Evolutionary conservation across 2,888 invertebrate genomes (phyloP), one percentile per base, ranked within the genome.

Genomic region (Drosophila suboccidentalis): DNA sequence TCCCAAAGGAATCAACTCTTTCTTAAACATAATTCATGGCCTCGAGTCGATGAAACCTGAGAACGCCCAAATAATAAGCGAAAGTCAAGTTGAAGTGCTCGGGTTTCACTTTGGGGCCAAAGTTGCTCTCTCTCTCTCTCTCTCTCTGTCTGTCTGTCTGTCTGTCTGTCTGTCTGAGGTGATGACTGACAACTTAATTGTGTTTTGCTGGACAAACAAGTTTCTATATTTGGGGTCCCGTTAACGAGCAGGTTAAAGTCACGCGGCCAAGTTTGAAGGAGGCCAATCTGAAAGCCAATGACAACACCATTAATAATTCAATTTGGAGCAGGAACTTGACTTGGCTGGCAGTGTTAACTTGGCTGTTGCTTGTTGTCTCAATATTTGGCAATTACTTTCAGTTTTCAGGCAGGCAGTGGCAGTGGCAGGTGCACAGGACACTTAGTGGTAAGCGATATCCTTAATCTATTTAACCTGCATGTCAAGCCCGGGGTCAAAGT

Each of bases 301-400:
- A 84, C 84, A 89, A 80, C 89, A 75, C 75, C 89, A 85, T 85
- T 85, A 89, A 85, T 85, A 85, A 85, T 85, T 85, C 84, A 85
- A 89, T 85, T 85, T 85, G 67, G 44, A 57, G 53, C 39, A 26
- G 55, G 51, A 49, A 58, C 43, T 67, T 62, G 62, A 41, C 53
- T 55, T 19, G 26, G 26, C 26, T 26, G 26, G 15, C n/a, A 46
- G 61, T 68, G 50, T 36, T 55, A 34, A 59, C 36, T 43, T 44
- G 34, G 36, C 44, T 41, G 49, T 19, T 43, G 63, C 62, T 66
- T 75, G 71, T 73, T 88, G 83, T 72, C 89, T 75, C 87, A 88
- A 83, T 83, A 88, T 83, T 84, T 84, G 89, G 81, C 89, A 84
- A 84, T 84, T 84, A 89, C 89, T 87, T 84, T 80, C 73, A 73